Evolutionary conservation across 2,113 vertebrate genomes (phyloP).

Genomic region (Entelurus aequoreus): DNA sequence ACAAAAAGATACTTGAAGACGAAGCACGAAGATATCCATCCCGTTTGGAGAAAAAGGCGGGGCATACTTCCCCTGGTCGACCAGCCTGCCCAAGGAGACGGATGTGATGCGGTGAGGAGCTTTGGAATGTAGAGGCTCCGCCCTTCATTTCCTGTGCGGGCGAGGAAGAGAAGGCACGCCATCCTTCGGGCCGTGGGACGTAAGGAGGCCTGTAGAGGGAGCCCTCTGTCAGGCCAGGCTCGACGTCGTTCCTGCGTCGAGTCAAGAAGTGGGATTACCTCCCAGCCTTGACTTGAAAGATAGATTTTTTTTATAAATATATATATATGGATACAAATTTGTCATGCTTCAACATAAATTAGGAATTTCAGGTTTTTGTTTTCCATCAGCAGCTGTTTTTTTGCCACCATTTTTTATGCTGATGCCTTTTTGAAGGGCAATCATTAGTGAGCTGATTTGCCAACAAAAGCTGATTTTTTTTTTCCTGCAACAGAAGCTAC

Average conservation of each 20-base stretch:
- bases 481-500: not conserved
- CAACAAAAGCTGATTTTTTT: not conserved
- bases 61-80: not conserved
- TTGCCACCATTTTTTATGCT: not conserved
- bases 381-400: not conserved
- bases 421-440: no score
- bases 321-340: conserved; percentile 24
- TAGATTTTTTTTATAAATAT: conserved; percentile 16
- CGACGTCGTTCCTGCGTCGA: conserved; percentile 10
- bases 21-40: conserved; percentile 21
- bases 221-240: conserved; percentile 6
- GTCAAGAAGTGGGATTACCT: conserved; percentile 9
- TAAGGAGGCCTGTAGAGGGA: conserved; percentile 7
- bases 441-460: not conserved
- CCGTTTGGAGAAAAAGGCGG: conserved; percentile 23
- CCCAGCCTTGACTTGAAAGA: conserved; percentile 49
- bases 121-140: conserved; percentile 11
- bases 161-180: not conserved
- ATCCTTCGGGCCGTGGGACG: conserved; percentile 17
- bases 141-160: conserved; percentile 12
- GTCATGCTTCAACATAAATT: conserved; percentile 19
- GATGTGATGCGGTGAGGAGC: conserved; percentile 2
- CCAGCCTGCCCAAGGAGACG: conserved; percentile 13
- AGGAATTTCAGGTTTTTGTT: not conserved
- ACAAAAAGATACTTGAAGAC: not conserved